Conservation (phyloP, 2,797 vertebrate species). For the Danio kyathit region DNA sequence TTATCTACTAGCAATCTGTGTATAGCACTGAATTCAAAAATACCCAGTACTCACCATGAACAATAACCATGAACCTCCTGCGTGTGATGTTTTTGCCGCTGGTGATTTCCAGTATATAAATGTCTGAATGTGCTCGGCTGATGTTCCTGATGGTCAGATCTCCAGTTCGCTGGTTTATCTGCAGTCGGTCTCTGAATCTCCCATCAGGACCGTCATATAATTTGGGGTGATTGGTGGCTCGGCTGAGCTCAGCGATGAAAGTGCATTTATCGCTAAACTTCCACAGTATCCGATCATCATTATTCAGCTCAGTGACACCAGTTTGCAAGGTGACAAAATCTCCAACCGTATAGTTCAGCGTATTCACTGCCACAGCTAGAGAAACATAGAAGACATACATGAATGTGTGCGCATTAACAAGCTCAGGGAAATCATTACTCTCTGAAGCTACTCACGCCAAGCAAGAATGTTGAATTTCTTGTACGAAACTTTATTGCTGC, state of each 20-base stretch:
- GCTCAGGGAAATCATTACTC: background rate
- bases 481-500: background rate
- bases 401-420: background rate
- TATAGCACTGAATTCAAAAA: background rate
- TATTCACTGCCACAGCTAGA: background rate
- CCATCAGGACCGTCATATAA: slow-evolving; percentile 2
- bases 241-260: background rate
- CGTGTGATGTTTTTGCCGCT: background rate
- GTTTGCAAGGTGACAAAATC: background rate
- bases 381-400: background rate
- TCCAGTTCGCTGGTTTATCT: slow-evolving; percentile 9
- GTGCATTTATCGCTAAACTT: background rate
- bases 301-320: background rate
- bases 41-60: background rate
- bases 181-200: background rate
- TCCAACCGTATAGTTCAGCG: background rate
- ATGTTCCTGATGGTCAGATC: slow-evolving; percentile 24
- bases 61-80: slow-evolving; percentile 18
- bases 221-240: background rate
- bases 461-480: background rate
- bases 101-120: slow-evolving; percentile 1
- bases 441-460: background rate
- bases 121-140: slow-evolving; percentile 14
- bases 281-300: background rate
- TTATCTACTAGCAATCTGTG: background rate